A percentile compares a stretch with the other conserved stretches of the same genome.
Evolutionary conservation across 2,113 vertebrate genomes (phyloP).

Genomic region (Scomber scombrus): DNA sequence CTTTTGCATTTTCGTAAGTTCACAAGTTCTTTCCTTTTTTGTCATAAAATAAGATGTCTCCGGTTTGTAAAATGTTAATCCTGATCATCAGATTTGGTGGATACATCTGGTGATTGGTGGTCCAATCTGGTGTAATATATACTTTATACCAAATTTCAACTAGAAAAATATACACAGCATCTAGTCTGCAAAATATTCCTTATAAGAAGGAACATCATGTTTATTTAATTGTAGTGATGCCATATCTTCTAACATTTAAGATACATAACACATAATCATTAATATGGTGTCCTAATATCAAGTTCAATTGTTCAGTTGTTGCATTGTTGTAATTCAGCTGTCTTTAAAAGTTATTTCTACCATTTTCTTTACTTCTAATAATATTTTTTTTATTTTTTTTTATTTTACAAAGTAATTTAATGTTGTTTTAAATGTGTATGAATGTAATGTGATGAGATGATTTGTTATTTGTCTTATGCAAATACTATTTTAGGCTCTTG

Average conservation of each 20-base stretch:
- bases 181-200: no score
- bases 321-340: no score
- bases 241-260: no score
- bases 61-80: background rate
- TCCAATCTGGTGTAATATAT: background rate
- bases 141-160: background rate
- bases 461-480: background rate
- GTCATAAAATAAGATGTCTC: background rate
- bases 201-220: background rate
- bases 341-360: no score
- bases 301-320: no score
- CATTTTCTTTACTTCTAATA: no score
- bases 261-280: no score
- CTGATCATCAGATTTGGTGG: background rate
- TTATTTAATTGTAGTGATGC: no score
- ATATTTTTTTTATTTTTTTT: no score
- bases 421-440: background rate
- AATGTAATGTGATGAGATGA: background rate
- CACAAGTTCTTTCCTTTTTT: background rate
- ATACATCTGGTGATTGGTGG: background rate
- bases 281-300: no score
- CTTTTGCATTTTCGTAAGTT: slow-evolving; percentile 99
- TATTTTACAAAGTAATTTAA: background rate
- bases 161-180: no score
- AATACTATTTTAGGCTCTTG: no score